Evolutionary conservation across 2,888 invertebrate species (phyloP).

Genomic region (Smittia aterrima): DNA sequence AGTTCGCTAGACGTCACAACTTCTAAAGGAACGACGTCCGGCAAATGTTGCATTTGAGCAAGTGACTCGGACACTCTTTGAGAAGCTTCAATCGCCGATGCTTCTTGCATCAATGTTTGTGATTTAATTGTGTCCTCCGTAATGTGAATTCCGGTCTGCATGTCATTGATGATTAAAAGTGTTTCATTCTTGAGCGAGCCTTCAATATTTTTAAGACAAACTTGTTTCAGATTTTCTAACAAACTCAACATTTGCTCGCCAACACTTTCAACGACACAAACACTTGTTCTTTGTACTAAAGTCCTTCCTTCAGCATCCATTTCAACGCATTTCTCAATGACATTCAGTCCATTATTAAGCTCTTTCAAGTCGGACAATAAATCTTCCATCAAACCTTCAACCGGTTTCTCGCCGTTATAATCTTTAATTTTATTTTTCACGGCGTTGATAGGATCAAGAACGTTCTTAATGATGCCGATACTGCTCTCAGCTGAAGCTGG

Average conservation of each 20-base stretch:
- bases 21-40: conserved; percentile 48
- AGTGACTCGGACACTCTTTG: conserved; percentile 52
- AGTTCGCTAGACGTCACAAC: conserved; percentile 48
- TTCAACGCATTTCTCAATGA: conserved; percentile 68
- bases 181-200: conserved; percentile 55
- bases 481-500: conserved; percentile 66
- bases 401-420: conserved; percentile 55
- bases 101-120: conserved; percentile 58
- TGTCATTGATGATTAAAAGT: conserved; percentile 56
- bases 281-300: conserved; percentile 66
- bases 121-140: conserved; percentile 59
- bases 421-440: conserved; percentile 62
- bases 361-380: conserved; percentile 61
- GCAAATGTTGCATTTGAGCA: conserved; percentile 50
- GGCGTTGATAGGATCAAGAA: conserved; percentile 63
- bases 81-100: conserved; percentile 52
- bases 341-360: conserved; percentile 64
- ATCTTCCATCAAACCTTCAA: conserved; percentile 60
- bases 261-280: conserved; percentile 63
- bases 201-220: conserved; percentile 55
- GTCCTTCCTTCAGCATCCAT: conserved; percentile 66
- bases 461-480: conserved; percentile 63
- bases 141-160: conserved; percentile 56
- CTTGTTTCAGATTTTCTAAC: conserved; percentile 57
- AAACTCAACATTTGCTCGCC: conserved; percentile 59